Percentiles rank a stretch among this genome's conserved stretches.
These are phyloP conservation scores for Entomobrya proxima DNA, from an alignment of 2,888 invertebrate species.

Conservation along the genomic window DNA sequence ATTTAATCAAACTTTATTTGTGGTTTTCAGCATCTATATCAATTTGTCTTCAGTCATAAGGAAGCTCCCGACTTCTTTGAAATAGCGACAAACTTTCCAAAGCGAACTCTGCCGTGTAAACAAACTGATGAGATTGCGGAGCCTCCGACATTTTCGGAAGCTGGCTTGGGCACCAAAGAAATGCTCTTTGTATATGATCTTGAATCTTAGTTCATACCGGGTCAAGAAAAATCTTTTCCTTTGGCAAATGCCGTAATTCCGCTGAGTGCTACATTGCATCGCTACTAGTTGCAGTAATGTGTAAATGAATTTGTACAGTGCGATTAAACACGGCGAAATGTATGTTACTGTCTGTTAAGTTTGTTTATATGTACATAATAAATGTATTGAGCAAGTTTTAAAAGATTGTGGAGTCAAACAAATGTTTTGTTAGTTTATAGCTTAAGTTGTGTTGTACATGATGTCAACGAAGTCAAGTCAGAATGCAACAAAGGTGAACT, in stretches of 20 bases:
- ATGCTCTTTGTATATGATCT: slow-evolving; percentile 96
- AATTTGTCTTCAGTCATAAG: slow-evolving; percentile 96
- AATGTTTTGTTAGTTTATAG: too few relatives aligned
- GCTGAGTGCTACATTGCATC: background rate
- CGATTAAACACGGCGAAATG: background rate
- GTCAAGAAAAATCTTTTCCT: background rate
- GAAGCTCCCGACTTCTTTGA: slow-evolving; percentile 94
- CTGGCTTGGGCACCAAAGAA: slow-evolving; percentile 91
- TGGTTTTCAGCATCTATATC: slow-evolving; percentile 89
- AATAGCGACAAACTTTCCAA: slow-evolving; percentile 96
- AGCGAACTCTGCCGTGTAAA: slow-evolving; percentile 85
- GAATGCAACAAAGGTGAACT: background rate
- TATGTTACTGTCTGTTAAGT: background rate
- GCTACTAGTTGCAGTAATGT: background rate
- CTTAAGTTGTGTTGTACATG: too few relatives aligned
- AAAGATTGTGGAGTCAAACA: too few relatives aligned
- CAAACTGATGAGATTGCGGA: slow-evolving; percentile 78
- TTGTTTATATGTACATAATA: background rate
- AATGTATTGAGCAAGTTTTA: too few relatives aligned
- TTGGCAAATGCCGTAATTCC: background rate
- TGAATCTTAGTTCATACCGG: slow-evolving; percentile 82
- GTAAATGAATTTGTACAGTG: slow-evolving; percentile 5
- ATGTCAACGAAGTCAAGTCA: background rate
- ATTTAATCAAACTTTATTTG: slow-evolving; percentile 13
- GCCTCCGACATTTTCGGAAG: slow-evolving; percentile 83